phyloP scores from a whole-genome alignment of 2,113 vertebrate genomes.

The Aegithalos caudatus region DNA sequence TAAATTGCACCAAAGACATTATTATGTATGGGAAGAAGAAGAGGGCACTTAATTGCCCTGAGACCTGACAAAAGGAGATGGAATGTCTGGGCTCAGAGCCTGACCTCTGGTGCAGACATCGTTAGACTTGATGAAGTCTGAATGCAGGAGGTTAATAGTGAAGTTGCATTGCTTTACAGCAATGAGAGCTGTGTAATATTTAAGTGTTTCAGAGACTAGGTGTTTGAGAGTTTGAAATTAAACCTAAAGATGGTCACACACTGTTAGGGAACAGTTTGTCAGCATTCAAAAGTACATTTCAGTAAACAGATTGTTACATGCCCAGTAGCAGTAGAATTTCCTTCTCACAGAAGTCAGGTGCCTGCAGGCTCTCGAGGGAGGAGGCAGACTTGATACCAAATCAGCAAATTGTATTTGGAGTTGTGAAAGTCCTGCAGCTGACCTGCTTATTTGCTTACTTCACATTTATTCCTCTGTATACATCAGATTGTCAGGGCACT shows the following conservation, averaged over 20 bases:
- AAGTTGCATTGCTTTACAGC: neutral
- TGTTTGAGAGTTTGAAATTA: neutral
- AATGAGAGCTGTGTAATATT: neutral
- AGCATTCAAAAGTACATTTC: neutral
- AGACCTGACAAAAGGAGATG: constrained; percentile 16
- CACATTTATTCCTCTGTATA: neutral
- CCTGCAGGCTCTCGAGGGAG: neutral
- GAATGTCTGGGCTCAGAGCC: neutral
- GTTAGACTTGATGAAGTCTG: neutral
- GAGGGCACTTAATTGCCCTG: neutral
- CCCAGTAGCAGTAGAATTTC: neutral
- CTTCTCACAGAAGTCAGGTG: neutral
- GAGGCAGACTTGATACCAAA: neutral
- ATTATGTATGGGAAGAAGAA: neutral
- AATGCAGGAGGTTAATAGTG: neutral
- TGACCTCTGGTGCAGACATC: neutral
- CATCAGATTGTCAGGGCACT: neutral
- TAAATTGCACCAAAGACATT: neutral
- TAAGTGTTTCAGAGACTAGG: neutral
- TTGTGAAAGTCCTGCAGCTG: neutral
- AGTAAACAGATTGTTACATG: neutral
- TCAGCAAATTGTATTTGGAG: neutral
- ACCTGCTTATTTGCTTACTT: neutral
- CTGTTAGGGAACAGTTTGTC: neutral
- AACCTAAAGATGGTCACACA: neutral